phyloP scores from a whole-genome alignment of 2,888 invertebrate species.

The Sarcophaga variegata region DNA sequence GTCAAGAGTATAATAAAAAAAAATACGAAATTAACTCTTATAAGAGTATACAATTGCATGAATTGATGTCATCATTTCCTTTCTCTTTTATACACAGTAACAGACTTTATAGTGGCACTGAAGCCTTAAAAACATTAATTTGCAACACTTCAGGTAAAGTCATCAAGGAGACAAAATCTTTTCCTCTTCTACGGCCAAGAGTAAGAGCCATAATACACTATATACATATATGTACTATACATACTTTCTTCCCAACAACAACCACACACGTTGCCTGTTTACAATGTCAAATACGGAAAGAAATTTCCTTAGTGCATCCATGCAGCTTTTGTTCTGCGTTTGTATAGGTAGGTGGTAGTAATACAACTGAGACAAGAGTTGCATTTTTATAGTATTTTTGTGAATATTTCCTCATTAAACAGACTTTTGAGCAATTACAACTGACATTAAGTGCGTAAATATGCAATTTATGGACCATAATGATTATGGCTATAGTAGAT shows the following conservation, averaged over 20 bases:
- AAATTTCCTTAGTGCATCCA: constrained; percentile 35
- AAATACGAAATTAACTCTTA: not conserved
- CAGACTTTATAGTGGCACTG: constrained; percentile 25
- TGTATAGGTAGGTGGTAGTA: not conserved
- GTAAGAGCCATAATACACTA: no score
- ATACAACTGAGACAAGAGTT: not conserved
- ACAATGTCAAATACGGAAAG: constrained; percentile 21
- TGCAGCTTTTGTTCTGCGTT: constrained; percentile 1
- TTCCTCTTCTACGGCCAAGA: no score
- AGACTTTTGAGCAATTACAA: constrained; percentile 56
- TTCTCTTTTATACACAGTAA: not conserved
- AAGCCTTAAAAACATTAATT: constrained; percentile 21
- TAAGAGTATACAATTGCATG: not conserved
- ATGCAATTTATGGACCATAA: constrained; percentile 63
- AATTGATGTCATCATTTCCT: not conserved
- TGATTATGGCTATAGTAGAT: constrained; percentile 10
- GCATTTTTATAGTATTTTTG: not conserved
- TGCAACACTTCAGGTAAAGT: constrained; percentile 38
- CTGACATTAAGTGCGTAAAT: constrained; percentile 66
- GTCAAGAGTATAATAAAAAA: not conserved
- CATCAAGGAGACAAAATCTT: constrained; percentile 12
- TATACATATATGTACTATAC: no score
- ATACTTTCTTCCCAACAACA: no score
- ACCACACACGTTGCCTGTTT: not conserved
- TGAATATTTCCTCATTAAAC: constrained; percentile 49